These are phyloP conservation scores for Dermatophagoides farinae DNA, from an alignment of 1,140 invertebrate species.

Conservation along the genomic window DNA sequence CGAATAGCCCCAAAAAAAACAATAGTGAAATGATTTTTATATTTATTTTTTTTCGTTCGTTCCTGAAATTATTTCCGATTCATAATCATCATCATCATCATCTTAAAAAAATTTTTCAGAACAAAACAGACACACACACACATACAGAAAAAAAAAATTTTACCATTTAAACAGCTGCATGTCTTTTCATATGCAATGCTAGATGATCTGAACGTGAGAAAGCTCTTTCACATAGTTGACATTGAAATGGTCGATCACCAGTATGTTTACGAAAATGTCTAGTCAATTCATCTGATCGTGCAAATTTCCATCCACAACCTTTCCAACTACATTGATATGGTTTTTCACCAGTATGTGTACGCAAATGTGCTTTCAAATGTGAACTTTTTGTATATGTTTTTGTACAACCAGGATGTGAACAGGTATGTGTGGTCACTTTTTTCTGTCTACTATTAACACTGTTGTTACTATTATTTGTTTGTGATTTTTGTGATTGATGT, in stretches of 20 bases:
- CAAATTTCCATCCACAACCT: conserved; percentile 38
- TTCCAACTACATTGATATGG: conserved; percentile 37
- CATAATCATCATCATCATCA: too few species aligned
- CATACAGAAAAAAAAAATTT: not conserved
- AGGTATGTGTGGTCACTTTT: conserved; percentile 35
- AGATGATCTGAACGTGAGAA: conserved; percentile 34
- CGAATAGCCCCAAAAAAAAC: too few species aligned
- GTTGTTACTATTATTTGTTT: not conserved
- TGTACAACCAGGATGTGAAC: conserved; percentile 39
- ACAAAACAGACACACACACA: too few species aligned
- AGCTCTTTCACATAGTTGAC: conserved; percentile 27
- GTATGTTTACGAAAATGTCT: conserved; percentile 30
- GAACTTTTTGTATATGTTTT: conserved; percentile 52
- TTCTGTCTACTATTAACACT: conserved; percentile 20
- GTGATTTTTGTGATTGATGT: not conserved
- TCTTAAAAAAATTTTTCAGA: too few species aligned
- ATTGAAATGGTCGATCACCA: conserved; percentile 28
- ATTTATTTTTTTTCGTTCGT: too few species aligned
- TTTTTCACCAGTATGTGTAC: conserved; percentile 42
- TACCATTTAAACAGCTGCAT: conserved; percentile 17
- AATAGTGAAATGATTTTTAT: too few species aligned
- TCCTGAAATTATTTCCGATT: too few species aligned
- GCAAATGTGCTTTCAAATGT: conserved; percentile 43
- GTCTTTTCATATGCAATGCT: conserved; percentile 31
- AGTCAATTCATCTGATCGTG: conserved; percentile 36